Percentiles rank a stretch among this genome's conserved stretches.
Evolutionary conservation across 2,797 vertebrate species (phyloP).

Genomic region (Rhinogobio ventralis): DNA sequence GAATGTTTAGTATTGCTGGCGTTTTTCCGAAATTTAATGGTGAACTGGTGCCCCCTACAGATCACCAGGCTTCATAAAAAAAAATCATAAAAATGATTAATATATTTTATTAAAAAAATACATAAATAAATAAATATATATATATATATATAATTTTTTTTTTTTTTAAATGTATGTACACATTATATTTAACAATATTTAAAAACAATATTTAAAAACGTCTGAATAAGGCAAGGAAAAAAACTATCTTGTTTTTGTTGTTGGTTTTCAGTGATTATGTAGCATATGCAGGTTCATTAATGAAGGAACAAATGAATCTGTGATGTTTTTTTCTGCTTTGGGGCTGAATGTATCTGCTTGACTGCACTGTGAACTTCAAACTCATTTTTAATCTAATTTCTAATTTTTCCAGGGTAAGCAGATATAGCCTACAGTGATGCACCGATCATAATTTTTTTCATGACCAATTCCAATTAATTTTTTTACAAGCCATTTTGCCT

Average conservation of each 20-base stretch:
- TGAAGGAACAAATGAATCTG: background rate
- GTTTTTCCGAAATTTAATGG: background rate
- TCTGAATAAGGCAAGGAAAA: too few species aligned
- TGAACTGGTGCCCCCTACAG: constrained; percentile 38
- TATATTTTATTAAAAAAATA: too few species aligned
- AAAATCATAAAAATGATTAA: background rate
- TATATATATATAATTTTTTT: too few species aligned
- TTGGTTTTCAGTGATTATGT: too few species aligned
- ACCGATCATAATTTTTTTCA: too few species aligned
- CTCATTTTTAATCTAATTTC: background rate
- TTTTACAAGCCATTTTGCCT: too few species aligned
- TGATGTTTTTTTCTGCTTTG: constrained; percentile 2
- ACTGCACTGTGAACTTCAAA: background rate
- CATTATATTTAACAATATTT: too few species aligned
- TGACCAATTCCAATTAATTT: too few species aligned
- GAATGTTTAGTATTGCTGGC: background rate
- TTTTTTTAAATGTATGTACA: too few species aligned
- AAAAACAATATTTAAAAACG: constrained; percentile 74
- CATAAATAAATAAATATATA: too few species aligned
- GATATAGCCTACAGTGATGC: background rate
- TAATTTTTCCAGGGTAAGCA: background rate
- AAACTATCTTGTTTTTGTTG: too few species aligned
- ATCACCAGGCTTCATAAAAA: background rate
- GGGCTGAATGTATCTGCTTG: background rate
- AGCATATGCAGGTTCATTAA: constrained; percentile 31